Percentiles rank a stretch among this genome's conserved stretches.
These are phyloP conservation scores for Lamellibrachia luymesi DNA, from an alignment of 1,140 invertebrate species.

Conservation along the genomic window DNA sequence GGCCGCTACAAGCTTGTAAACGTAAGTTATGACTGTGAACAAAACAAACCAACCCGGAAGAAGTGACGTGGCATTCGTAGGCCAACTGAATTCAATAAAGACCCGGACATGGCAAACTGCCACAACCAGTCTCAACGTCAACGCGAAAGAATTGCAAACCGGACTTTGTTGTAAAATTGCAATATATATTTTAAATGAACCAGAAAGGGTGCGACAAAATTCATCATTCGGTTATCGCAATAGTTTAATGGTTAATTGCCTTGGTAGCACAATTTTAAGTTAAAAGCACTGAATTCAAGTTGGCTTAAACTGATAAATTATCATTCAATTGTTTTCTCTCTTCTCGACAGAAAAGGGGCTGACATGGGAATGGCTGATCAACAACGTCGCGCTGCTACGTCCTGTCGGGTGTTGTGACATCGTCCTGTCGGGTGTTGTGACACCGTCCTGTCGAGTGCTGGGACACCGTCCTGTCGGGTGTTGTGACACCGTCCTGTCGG, in stretches of 20 bases:
- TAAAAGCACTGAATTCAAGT: not conserved
- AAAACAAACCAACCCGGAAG: not conserved
- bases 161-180: not conserved
- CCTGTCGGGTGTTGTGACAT: not conserved
- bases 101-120: not conserved
- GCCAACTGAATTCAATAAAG: not conserved
- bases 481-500: not conserved
- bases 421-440: not conserved
- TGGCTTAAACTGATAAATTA: not conserved
- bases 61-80: not conserved
- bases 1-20: not conserved
- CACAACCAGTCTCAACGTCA: not conserved
- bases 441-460: not conserved
- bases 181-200: not conserved
- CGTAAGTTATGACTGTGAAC: not conserved
- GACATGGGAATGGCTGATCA: not conserved
- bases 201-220: not conserved
- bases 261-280: not conserved
- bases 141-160: not conserved
- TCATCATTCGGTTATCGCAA: not conserved
- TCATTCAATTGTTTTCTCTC: not conserved
- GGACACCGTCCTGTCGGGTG: not conserved
- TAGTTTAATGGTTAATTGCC: not conserved
- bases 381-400: not conserved
- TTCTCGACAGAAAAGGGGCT: not conserved